Evolutionary conservation across 2,888 invertebrate species (phyloP).

Genomic region (Junonia oenone): DNA sequence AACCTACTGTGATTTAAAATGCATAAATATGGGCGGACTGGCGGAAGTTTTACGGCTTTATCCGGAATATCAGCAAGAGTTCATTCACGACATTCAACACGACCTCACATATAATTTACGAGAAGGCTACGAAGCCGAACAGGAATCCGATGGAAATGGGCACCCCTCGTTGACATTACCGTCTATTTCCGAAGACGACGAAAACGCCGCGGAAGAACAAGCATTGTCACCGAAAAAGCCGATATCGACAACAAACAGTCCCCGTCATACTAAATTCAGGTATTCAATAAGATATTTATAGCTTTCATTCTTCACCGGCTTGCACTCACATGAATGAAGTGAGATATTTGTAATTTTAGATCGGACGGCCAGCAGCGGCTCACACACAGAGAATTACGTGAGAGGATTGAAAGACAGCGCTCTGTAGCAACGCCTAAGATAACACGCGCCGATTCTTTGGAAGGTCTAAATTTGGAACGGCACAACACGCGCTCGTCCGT

Average conservation of each 20-base stretch:
- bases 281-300: conserved; percentile 24
- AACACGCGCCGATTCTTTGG: conserved; percentile 78
- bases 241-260: conserved; percentile 82
- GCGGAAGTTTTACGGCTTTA: conserved; percentile 93
- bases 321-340: conserved; percentile 1
- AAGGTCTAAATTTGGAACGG: conserved; percentile 80
- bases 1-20: conserved; percentile 97
- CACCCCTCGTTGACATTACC: conserved; percentile 91
- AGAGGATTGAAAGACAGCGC: conserved; percentile 84
- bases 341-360: conserved; percentile 37
- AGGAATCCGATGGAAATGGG: conserved; percentile 87
- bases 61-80: conserved; percentile 96
- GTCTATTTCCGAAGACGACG: conserved; percentile 97
- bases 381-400: conserved; percentile 75
- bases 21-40: conserved; percentile 93
- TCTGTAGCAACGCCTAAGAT: conserved; percentile 80
- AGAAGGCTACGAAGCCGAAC: conserved; percentile 94
- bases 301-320: background rate
- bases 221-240: conserved; percentile 82
- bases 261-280: conserved; percentile 83
- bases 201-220: conserved; percentile 88
- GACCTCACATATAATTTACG: conserved; percentile 96
- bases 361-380: conserved; percentile 59
- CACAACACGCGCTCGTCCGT: conserved; percentile 77
- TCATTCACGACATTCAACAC: conserved; percentile 95